Conservation (phyloP, 2,888 invertebrate genomes). For the Callinectes sapidus region DNA sequence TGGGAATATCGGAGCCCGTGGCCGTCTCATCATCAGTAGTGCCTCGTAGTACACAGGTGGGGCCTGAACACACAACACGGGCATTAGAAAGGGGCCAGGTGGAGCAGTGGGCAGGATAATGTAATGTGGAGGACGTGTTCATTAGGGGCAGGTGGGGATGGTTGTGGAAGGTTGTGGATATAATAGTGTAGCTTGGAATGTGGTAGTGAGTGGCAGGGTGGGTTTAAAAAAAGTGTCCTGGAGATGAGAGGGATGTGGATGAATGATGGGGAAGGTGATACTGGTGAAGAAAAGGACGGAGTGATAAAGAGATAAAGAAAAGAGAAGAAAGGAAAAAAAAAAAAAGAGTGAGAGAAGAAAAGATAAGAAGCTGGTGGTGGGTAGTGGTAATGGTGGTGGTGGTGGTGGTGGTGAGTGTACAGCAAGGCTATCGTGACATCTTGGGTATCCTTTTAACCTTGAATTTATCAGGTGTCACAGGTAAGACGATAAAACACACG, state of each 20-base stretch:
- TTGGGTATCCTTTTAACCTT: background rate
- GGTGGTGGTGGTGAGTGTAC: background rate
- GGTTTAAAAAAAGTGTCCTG: background rate
- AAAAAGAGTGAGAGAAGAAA: background rate
- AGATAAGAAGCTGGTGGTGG: background rate
- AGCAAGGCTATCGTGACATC: conserved; percentile 1
- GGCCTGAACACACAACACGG: conserved; percentile 35
- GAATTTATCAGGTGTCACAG: background rate
- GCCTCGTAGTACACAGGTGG: conserved; percentile 42
- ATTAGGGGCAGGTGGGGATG: too few relatives aligned
- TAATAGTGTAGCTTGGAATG: background rate
- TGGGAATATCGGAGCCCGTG: conserved; percentile 59
- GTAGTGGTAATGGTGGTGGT: background rate
- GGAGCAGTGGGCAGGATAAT: background rate
- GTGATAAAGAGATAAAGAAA: background rate
- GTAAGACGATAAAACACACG: background rate
- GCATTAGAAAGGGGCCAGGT: background rate
- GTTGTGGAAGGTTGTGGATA: background rate
- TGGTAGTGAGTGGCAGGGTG: background rate
- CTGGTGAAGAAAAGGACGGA: background rate
- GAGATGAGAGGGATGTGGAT: background rate
- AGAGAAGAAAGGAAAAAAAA: background rate
- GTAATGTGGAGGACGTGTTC: background rate
- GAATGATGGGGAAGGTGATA: background rate
- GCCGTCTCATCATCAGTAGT: conserved; percentile 65